Conservation (phyloP, 1,140 invertebrate genomes). For the Apis mellifera region Amel_HAv3.1 CM009943.2:4915001-4915500, state of each 20-base stretch:
- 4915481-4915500: not conserved
- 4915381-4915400: constrained; percentile 72
- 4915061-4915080: not conserved
- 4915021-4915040: not conserved
- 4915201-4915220: not conserved
- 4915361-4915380: constrained; percentile 75
- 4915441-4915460: constrained; percentile 76
- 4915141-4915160: not conserved
- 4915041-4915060: not conserved
- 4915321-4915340: not conserved
- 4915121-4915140: constrained; percentile 33
- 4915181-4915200: not conserved
- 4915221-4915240: constrained; percentile 30
- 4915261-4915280: not conserved
- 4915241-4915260: constrained; percentile 6
- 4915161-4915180: not conserved
- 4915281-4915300: not conserved
- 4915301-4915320: not conserved
- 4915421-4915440: constrained; percentile 80
- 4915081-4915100: not conserved
- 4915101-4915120: not conserved
- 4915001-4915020: not conserved
- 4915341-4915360: no score
- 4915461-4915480: constrained; percentile 21
- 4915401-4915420: constrained; percentile 75